Percentiles rank a stretch among this genome's conserved stretches.
Conservation (phyloP, 2,888 invertebrate genomes). For the Rhodophaea formosa region DNA sequence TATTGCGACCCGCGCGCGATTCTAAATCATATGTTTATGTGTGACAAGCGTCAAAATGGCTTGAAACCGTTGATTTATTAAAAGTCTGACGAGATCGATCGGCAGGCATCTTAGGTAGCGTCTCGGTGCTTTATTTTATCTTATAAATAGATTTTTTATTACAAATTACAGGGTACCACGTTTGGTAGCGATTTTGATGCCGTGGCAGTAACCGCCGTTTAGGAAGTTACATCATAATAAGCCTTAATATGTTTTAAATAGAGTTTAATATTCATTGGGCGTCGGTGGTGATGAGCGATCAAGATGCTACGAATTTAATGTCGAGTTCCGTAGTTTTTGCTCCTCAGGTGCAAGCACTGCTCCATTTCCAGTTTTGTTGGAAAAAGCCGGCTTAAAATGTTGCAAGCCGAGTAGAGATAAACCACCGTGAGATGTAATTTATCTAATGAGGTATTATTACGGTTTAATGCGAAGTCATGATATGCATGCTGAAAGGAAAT, state of each 20-base stretch:
- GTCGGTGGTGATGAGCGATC: conserved; percentile 23
- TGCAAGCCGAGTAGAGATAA: background rate
- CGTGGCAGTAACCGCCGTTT: conserved; percentile 52
- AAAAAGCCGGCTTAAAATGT: background rate
- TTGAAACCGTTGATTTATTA: conserved; percentile 65
- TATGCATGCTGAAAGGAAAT: too few relatives aligned
- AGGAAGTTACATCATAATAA: conserved; percentile 48
- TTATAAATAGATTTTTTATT: conserved; percentile 81
- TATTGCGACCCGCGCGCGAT: conserved; percentile 44
- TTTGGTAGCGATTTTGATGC: conserved; percentile 78
- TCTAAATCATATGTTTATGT: conserved; percentile 60
- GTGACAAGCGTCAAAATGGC: conserved; percentile 76
- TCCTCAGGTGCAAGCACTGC: conserved; percentile 54
- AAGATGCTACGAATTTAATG: conserved; percentile 54
- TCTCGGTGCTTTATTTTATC: conserved; percentile 76
- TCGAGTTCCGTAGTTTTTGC: conserved; percentile 59
- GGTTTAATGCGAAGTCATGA: background rate
- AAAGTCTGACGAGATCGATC: conserved; percentile 72
- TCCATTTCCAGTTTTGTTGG: conserved; percentile 20
- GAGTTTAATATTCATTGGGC: conserved; percentile 56
- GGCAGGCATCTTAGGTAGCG: conserved; percentile 75
- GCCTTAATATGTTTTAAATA: conserved; percentile 60
- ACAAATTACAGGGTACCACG: conserved; percentile 80
- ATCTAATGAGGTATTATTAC: background rate
- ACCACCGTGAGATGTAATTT: background rate